These are phyloP conservation scores for Psephotus haematonotus DNA, from an alignment of 2,113 vertebrate genomes.

Conservation along the genomic window DNA sequence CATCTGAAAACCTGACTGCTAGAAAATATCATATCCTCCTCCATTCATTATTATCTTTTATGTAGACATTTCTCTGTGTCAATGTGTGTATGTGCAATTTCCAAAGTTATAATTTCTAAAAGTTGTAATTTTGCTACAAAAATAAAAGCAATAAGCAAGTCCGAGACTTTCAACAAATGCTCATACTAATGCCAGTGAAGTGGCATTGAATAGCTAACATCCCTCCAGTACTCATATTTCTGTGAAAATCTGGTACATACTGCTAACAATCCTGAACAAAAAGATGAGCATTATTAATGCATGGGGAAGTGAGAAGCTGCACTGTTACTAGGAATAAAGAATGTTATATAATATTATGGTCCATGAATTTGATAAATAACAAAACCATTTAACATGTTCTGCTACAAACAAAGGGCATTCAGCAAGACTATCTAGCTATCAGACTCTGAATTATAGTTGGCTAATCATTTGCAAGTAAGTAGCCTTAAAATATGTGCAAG, in stretches of 20 bases:
- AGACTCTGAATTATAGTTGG: background rate
- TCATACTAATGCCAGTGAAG: background rate
- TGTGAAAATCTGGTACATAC: background rate
- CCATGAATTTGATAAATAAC: background rate
- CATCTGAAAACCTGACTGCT: background rate
- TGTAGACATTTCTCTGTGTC: background rate
- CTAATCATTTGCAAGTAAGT: background rate
- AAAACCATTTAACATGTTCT: background rate
- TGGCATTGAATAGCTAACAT: background rate
- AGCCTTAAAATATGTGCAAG: background rate
- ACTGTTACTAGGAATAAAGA: background rate
- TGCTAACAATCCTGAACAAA: background rate
- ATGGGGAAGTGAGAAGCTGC: background rate
- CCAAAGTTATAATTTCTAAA: background rate
- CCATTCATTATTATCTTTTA: background rate
- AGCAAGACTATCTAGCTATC: background rate
- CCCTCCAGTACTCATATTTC: background rate
- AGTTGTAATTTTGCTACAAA: background rate
- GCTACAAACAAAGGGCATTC: background rate
- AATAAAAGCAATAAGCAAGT: background rate
- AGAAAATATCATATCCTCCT: background rate
- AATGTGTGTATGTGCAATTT: background rate
- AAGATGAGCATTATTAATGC: background rate
- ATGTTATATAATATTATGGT: background rate
- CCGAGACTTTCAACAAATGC: background rate